Evolutionary conservation across 2,888 invertebrate species (phyloP).

Genomic region (Rhagonycha lutea): DNA sequence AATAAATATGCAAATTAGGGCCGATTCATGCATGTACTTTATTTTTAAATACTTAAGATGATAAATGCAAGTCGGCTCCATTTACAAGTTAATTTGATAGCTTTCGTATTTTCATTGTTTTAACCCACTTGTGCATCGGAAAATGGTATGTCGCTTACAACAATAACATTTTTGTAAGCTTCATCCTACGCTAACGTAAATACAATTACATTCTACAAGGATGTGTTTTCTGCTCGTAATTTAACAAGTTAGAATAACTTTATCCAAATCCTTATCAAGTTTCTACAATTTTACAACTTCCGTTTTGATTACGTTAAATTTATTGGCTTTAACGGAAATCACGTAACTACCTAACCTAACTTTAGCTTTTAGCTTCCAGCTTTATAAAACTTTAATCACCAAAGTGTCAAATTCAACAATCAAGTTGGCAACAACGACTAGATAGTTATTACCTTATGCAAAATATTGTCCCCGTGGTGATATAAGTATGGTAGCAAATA

Average conservation of each 20-base stretch:
- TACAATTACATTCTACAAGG: neutral
- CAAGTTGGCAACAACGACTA: neutral
- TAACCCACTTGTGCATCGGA: neutral
- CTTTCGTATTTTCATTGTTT: neutral
- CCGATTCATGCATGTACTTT: conserved; percentile 29
- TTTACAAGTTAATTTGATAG: conserved; percentile 23
- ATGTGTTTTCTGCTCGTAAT: neutral
- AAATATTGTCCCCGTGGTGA: too few species aligned
- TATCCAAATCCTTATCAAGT: neutral
- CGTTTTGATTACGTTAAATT: conserved; percentile 1
- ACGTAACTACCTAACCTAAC: neutral
- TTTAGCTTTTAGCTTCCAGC: neutral
- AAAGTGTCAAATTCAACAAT: neutral
- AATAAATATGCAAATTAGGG: conserved; percentile 49
- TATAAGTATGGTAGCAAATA: conserved; percentile 32
- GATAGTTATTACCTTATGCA: neutral
- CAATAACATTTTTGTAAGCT: neutral
- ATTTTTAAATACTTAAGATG: conserved; percentile 19
- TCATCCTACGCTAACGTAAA: neutral
- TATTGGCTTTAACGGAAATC: neutral
- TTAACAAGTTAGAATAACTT: neutral
- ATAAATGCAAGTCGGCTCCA: conserved; percentile 21
- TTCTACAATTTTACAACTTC: neutral
- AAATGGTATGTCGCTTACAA: neutral
- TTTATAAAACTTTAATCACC: neutral